Base-by-base conservation (phyloP, 1,140 invertebrate species). In the Riptortus pedestris region DNA sequence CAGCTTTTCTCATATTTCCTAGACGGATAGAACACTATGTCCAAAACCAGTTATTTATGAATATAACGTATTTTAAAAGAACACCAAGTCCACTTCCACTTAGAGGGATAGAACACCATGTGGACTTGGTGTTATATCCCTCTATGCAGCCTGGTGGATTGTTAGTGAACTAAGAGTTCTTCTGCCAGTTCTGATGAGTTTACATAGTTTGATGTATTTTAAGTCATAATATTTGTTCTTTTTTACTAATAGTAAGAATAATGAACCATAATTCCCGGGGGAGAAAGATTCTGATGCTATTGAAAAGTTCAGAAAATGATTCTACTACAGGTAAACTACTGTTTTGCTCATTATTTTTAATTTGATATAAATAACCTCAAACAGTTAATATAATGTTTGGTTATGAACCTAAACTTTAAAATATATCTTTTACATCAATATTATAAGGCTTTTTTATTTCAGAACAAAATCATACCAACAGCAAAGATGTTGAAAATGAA, bases 291-390 rank as follows among this genome's bases (percentile, higher is more conserved):
- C 45, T 48, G 7, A 18, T 11, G 18, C 45, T 48, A 48, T 18
- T 48, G 45, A 48, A 48, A 48, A 48, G 45, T 48, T 48, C 45
- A 11, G 18, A 48, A 48, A 48, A 48, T n/a, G 7, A 18, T 48
- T 11, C 45, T 48, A 48, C 45, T 48, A 48, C 45, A 48, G 45
- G 45, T 48, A 48, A 48, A 18, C 45, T 48, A 48, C 45, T 48
- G 45, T 48, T 48, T 48, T 48, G 45, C 45, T 48, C n/a, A 11
- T 48, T 48, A 48, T 48, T 48, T 48, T 48, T 48, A 48, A 48
- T 48, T 7, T 48, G n/a, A 48, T 48, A 48, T 11, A 48, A 7
- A 48, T 48, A 48, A 48, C 45, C 7, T 48, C 45, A 48, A 48
- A 48, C n/a, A 48, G 45, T 48, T 48, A 48, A 48, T 48, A 18